Conservation (phyloP, 1,140 invertebrate genomes). For the Stratiolaelaps scimitus region DNA sequence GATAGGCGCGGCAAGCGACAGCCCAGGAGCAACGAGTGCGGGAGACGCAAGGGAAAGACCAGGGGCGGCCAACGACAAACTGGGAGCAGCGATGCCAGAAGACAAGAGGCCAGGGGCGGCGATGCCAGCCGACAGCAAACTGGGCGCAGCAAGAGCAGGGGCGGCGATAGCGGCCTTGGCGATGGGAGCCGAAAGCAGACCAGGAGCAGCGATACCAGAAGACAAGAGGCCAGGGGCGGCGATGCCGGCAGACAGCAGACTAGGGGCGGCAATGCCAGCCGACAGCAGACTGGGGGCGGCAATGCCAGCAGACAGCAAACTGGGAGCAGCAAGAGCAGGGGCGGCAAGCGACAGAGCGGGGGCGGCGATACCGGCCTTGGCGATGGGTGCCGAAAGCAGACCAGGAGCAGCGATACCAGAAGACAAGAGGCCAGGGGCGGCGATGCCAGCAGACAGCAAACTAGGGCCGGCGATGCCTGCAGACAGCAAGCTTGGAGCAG, state of each 20-base stretch:
- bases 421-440: conserved; percentile 12
- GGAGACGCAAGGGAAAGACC: no score
- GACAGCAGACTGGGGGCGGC: background rate
- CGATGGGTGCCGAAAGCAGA: background rate
- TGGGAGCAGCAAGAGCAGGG: background rate
- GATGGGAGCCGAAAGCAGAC: no score
- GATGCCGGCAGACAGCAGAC: no score
- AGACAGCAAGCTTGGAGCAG: no score
- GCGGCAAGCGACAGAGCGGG: background rate
- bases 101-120: background rate
- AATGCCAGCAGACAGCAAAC: background rate
- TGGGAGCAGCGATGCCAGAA: background rate
- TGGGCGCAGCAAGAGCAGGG: background rate
- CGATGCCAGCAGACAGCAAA: no score
- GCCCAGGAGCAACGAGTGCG: no score
- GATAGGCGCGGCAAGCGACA: no score
- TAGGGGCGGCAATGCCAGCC: background rate
- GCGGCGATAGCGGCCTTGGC: background rate
- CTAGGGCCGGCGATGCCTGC: background rate
- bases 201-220: no score
- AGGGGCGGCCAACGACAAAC: no score
- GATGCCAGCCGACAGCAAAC: background rate
- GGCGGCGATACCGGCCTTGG: background rate
- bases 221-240: no score
- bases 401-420: no score